phyloP scores from a whole-genome alignment of 2,113 vertebrate genomes.

The Mormoops blainvillei region DNA sequence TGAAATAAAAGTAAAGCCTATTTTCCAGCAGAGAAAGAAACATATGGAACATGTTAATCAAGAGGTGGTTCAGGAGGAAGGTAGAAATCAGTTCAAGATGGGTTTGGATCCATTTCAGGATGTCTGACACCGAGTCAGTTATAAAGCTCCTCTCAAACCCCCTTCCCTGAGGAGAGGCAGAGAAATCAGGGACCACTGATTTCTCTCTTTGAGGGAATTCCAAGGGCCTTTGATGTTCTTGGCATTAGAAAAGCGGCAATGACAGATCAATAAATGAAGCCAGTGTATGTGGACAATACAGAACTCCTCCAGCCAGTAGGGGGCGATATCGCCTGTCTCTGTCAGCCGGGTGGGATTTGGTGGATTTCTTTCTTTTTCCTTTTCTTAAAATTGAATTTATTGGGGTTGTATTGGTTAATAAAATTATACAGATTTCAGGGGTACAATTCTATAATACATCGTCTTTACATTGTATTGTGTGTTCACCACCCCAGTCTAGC shows the following conservation, averaged over 20 bases:
- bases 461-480: not conserved
- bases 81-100: slow-evolving; percentile 73
- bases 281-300: not conserved
- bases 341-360: not conserved
- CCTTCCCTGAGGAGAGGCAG: not conserved
- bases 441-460: not conserved
- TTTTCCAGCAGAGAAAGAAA: slow-evolving; percentile 30
- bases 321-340: slow-evolving; percentile 25
- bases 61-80: slow-evolving; percentile 32
- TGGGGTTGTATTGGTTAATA: not conserved
- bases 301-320: slow-evolving; percentile 61
- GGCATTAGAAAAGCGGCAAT: not conserved
- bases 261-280: not conserved
- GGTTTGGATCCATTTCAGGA: slow-evolving; percentile 22
- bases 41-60: slow-evolving; percentile 62
- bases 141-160: not conserved
- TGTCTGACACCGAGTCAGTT: not conserved
- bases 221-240: slow-evolving; percentile 50
- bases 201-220: slow-evolving; percentile 50
- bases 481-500: not conserved
- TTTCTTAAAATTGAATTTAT: not conserved
- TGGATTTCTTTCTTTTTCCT: not conserved
- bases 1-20: slow-evolving; percentile 59
- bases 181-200: slow-evolving; percentile 1
- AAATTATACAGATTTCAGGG: not conserved